phyloP scores from a whole-genome alignment of 2,888 invertebrate species.

The Diloba caeruleocephala region DNA sequence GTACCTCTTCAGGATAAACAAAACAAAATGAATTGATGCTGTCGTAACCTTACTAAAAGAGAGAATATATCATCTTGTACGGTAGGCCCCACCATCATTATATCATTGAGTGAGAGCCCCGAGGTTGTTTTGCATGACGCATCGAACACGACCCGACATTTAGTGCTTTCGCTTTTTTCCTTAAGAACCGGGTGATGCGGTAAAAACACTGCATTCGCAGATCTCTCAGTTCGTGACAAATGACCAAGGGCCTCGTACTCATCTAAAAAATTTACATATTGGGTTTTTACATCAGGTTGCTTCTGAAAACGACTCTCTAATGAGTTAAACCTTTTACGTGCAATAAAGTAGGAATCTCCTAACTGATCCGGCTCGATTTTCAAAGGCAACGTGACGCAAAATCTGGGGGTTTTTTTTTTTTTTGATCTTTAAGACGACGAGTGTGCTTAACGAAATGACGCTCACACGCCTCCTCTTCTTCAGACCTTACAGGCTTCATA shows the following conservation, averaged over 20 bases:
- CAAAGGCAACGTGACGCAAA: constrained; percentile 15
- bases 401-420: too few species aligned
- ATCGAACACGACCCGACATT: constrained; percentile 10
- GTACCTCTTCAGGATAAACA: constrained; percentile 2
- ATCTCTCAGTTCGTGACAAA: neutral
- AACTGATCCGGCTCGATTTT: neutral
- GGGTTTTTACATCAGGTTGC: constrained; percentile 11
- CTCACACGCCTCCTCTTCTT: constrained; percentile 6
- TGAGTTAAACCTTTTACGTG: neutral
- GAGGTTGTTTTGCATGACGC: constrained; percentile 9
- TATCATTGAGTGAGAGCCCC: constrained; percentile 8
- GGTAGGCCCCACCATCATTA: constrained; percentile 7
- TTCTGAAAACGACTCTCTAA: neutral
- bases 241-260: constrained; percentile 1
- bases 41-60: constrained; percentile 2
- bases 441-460: neutral
- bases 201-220: neutral
- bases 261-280: constrained; percentile 5
- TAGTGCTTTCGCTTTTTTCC: constrained; percentile 8
- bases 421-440: neutral
- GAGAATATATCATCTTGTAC: constrained; percentile 8
- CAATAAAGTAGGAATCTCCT: neutral
- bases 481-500: neutral
- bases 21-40: constrained; percentile 3
- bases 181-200: constrained; percentile 10